Conservation (phyloP, 1,140 invertebrate genomes). For the Myzus persicae region DNA sequence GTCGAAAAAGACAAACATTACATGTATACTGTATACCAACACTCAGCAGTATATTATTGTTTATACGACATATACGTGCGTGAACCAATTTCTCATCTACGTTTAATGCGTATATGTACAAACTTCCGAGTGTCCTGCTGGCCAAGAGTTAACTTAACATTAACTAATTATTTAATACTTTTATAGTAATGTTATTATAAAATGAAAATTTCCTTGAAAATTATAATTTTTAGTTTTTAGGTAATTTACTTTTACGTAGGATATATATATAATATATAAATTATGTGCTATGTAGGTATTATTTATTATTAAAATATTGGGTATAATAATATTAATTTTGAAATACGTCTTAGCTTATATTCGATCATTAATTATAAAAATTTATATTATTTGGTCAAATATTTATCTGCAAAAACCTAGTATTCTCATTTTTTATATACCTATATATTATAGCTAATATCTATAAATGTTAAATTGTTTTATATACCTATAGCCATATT, state of each 20-base stretch:
- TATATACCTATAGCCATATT: too few species aligned
- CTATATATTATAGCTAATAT: background rate
- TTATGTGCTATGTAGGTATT: too few species aligned
- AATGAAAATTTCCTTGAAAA: background rate
- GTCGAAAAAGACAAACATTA: constrained; percentile 3
- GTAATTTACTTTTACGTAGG: background rate
- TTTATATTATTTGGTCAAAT: background rate
- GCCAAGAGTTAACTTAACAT: too few species aligned
- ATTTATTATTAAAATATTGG: background rate
- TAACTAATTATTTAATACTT: too few species aligned
- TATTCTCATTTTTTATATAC: background rate
- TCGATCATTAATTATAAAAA: too few species aligned
- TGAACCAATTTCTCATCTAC: background rate
- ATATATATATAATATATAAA: too few species aligned
- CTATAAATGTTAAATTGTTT: too few species aligned
- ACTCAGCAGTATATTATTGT: background rate
- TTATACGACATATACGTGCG: background rate
- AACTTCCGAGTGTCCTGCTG: background rate
- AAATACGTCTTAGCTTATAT: background rate
- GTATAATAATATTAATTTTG: background rate
- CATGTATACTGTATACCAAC: background rate
- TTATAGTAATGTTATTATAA: too few species aligned
- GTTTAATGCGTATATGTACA: background rate
- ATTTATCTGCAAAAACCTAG: background rate
- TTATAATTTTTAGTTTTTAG: background rate